These are phyloP conservation scores for Trachymyrmex septentrionalis DNA, from an alignment of 1,140 invertebrate species.

Conservation along the genomic window DNA sequence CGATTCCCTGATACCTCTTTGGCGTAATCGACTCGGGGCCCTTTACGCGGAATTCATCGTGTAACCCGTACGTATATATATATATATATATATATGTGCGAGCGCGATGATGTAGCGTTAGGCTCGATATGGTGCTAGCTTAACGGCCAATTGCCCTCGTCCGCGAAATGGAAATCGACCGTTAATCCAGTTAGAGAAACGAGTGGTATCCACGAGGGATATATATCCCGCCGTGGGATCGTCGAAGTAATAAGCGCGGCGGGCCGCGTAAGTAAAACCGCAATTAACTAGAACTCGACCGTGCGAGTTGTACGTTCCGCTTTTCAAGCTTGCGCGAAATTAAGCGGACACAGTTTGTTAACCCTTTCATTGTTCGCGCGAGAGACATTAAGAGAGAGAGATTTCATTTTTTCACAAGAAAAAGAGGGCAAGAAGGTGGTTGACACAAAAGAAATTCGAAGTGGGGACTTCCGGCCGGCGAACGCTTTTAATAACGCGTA, in stretches of 20 bases:
- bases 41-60: slow-evolving; percentile 61
- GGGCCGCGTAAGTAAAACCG: slow-evolving; percentile 56
- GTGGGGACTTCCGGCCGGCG: neutral
- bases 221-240: slow-evolving; percentile 16
- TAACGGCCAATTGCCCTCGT: slow-evolving; percentile 55
- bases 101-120: slow-evolving; percentile 22
- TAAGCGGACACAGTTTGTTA: slow-evolving; percentile 26
- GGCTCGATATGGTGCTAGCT: slow-evolving; percentile 50
- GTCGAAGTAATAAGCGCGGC: slow-evolving; percentile 48
- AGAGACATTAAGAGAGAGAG: slow-evolving; percentile 2
- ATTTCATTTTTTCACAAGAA: neutral
- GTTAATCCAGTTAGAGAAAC: slow-evolving; percentile 66
- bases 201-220: slow-evolving; percentile 32
- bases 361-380: slow-evolving; percentile 20
- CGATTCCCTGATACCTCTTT: slow-evolving; percentile 75
- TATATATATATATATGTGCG: neutral
- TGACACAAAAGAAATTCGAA: neutral
- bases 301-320: slow-evolving; percentile 45
- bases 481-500: neutral
- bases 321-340: slow-evolving; percentile 64
- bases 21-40: slow-evolving; percentile 45
- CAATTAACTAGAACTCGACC: slow-evolving; percentile 53
- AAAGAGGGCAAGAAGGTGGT: no score
- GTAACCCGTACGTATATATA: neutral
- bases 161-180: slow-evolving; percentile 67